Conservation (phyloP, 2,888 invertebrate genomes). For the Pollenia labialis region DNA sequence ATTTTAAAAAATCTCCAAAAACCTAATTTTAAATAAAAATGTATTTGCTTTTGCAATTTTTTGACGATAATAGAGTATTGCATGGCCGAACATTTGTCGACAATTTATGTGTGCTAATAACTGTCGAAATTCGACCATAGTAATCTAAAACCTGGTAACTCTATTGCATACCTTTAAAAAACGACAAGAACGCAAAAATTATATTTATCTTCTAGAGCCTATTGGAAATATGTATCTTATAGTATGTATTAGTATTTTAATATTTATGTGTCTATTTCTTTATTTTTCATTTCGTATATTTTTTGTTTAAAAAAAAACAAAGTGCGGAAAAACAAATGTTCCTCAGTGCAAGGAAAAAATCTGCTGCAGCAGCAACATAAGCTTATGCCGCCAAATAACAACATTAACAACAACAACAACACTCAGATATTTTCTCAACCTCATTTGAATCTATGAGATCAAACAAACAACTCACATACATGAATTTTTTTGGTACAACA, state of each 20-base stretch:
- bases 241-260: not conserved
- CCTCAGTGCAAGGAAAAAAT: constrained; percentile 36
- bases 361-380: constrained; percentile 34
- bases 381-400: constrained; percentile 42
- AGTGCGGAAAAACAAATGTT: constrained; percentile 55
- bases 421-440: constrained; percentile 45
- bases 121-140: too few relatives aligned
- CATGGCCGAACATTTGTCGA: too few relatives aligned
- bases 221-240: constrained; percentile 52
- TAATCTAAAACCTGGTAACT: constrained; percentile 31
- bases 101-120: too few relatives aligned
- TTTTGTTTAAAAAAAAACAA: constrained; percentile 27
- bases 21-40: too few relatives aligned
- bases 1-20: too few relatives aligned
- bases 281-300: constrained; percentile 24
- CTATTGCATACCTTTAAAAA: constrained; percentile 39
- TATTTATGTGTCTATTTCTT: constrained; percentile 46
- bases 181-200: constrained; percentile 26
- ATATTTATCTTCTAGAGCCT: constrained; percentile 60
- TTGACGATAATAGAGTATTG: too few relatives aligned
- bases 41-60: too few relatives aligned
- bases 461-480: constrained; percentile 32
- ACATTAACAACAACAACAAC: constrained; percentile 15
- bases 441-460: constrained; percentile 60
- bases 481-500: constrained; percentile 24